Evolutionary conservation across 2,113 vertebrate species (phyloP).

Genomic region (Pungitius pungitius): DNA sequence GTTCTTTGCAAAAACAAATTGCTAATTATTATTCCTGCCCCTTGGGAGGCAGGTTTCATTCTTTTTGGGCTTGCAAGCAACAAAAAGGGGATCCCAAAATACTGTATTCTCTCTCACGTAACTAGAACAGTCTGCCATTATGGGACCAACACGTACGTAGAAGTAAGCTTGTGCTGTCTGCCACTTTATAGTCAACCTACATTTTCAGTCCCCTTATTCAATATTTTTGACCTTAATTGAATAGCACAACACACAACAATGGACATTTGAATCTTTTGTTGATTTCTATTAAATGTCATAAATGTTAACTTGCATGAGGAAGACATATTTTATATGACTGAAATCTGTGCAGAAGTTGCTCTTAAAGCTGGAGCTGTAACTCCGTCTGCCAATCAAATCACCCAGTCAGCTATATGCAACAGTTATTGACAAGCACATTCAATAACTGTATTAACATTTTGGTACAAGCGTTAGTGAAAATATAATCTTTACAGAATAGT

Average conservation of each 20-base stretch:
- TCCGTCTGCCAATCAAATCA: neutral
- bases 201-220: neutral
- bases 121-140: constrained; percentile 18
- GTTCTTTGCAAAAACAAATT: constrained; percentile 37
- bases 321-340: neutral
- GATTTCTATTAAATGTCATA: neutral
- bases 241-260: neutral
- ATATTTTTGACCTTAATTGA: neutral
- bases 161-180: neutral
- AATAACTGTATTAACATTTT: no score
- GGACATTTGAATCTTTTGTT: neutral
- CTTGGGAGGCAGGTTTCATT: constrained; percentile 40
- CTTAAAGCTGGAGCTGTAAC: neutral
- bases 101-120: constrained; percentile 45
- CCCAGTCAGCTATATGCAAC: constrained; percentile 11
- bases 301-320: neutral
- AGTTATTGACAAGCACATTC: neutral
- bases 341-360: neutral
- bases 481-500: neutral
- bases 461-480: constrained; percentile 3
- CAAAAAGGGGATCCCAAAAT: constrained; percentile 28
- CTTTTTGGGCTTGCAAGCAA: constrained; percentile 32
- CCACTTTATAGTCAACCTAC: neutral
- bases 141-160: constrained; percentile 26
- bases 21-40: constrained; percentile 11